Evolutionary conservation across 2,113 vertebrate genomes (phyloP), one percentile per base, ranked within the genome.

Genomic region (Poicephalus meyeri): DNA sequence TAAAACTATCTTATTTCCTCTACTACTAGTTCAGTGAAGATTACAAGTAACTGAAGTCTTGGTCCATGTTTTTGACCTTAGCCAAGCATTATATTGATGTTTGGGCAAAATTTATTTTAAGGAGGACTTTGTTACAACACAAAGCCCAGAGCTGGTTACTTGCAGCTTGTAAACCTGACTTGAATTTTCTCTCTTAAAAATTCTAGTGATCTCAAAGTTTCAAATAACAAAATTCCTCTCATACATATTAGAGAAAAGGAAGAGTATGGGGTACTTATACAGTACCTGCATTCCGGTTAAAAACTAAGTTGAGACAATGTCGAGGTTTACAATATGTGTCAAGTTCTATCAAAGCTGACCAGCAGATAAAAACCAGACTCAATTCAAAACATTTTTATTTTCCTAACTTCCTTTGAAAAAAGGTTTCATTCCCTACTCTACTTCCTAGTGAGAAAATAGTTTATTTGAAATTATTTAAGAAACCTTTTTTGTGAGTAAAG

Each of bases 381-480:
- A 8, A 31, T 69, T 89, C 12, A 69, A 79, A 87, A 10, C 0
- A 35, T 17, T 14, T 47, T 25, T 24, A 6, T 72, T 94, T 73
- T 65, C 17, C 49, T 33, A 44, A 71, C 4, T 83, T 72, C 26
- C 19, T 65, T 77, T 66, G 58, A 52, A 68, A 81, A 78, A 88
- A 58, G 0, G 0, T 8, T 72, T 70, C 7, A 63, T 41, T 47
- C 19, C 13, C 29, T 47, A 46, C 16, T 10, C 6, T 17, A 13
- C 10, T 83, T 83, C 16, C 41, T 61, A 35, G 3, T 16, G 37
- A 82, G 49, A 55, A 82, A 69, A 24, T 4, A 52, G n/a, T 31
- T 74, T 44, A 2, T 66, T 21, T 77, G 28, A 65, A 69, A 41
- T 39, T 72, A 24, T 71, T 79, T 80, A 39, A 82, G 33, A 63